phyloP scores from a whole-genome alignment of 37 sponge, comb jelly and placozoan species.

The Mnemiopsis leidyi region DNA sequence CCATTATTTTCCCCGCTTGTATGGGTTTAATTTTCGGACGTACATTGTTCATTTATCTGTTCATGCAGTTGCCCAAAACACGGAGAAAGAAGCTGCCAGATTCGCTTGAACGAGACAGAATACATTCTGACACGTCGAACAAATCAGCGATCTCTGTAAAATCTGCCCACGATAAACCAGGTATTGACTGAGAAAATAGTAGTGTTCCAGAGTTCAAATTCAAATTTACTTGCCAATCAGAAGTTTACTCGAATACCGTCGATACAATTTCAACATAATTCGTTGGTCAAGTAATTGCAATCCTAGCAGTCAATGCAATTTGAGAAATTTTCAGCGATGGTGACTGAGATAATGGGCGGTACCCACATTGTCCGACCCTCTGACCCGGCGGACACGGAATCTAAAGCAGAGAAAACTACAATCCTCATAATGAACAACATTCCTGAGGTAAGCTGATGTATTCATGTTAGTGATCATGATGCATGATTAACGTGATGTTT shows the following conservation, averaged over 20 bases:
- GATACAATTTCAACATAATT: too few species aligned
- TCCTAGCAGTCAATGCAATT: too few species aligned
- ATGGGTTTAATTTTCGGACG: too few species aligned
- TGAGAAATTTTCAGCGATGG: constrained; percentile 54
- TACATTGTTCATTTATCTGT: too few species aligned
- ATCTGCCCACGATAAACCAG: neutral
- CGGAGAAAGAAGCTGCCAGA: constrained; percentile 38
- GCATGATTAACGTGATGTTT: neutral
- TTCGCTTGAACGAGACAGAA: neutral
- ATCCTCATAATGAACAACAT: constrained; percentile 31
- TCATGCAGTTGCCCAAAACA: constrained; percentile 54
- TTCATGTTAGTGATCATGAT: too few species aligned
- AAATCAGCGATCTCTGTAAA: neutral
- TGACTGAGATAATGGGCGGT: constrained; percentile 26
- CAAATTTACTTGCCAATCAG: too few species aligned
- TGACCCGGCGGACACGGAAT: neutral
- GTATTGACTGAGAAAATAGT: too few species aligned
- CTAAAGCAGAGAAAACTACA: neutral
- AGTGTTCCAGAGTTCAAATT: neutral
- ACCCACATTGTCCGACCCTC: constrained; percentile 4
- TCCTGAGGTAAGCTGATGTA: neutral
- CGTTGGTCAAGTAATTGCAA: too few species aligned
- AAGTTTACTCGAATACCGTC: too few species aligned
- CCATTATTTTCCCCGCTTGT: too few species aligned
- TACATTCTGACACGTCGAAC: neutral